Base-by-base conservation (phyloP, 2,888 invertebrate species). In the Parapristionchus giblindavisi region DNA sequence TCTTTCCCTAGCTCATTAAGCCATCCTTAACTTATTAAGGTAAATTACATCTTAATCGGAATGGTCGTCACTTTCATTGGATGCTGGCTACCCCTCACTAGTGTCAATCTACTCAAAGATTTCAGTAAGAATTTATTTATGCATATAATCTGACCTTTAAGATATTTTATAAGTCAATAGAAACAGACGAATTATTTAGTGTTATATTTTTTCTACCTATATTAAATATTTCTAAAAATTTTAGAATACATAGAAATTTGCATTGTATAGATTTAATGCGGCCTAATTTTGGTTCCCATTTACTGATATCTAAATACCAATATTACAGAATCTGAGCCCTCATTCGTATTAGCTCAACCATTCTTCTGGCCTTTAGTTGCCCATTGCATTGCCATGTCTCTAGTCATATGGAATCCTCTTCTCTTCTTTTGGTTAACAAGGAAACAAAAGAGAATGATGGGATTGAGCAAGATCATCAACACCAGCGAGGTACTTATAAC, bases 61-160 rank as follows among this genome's bases (percentile, higher is more conserved):
- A 99, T 99, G 98, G 98, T 91, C n/a, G 79, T 81, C 52, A 85
- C 87, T 17, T 87, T 87, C 75, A 84, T 88, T 72, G 80, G 80
- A 27, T 85, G 87, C 76, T 88, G 87, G 86, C 71, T 84, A 24
- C 87, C 87, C 3, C 76, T 87, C 52, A 88, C 88, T 8, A 71
- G 81, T 8, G 82, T 88, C 56, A 87, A 87, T 78, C 78, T 87
- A 52, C 81, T 83, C 38, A 85, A 84, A 65, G 87, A 87, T 76
- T 87, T 85, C 77, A 83, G 85, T 85, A 61, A 82, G 84, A 78
- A 61, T n/a, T 27, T n/a, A 6, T 43, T 43, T 14, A 43, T 14
- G 8, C 17, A 17, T 8, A 43, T 17, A 43, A 43, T 14, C 8
- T 14, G 8, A 3, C 17, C 14, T 32, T 32, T 32, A 14, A 58